Conservation (phyloP, 2,888 invertebrate genomes). For the Hartigia nigra region DNA sequence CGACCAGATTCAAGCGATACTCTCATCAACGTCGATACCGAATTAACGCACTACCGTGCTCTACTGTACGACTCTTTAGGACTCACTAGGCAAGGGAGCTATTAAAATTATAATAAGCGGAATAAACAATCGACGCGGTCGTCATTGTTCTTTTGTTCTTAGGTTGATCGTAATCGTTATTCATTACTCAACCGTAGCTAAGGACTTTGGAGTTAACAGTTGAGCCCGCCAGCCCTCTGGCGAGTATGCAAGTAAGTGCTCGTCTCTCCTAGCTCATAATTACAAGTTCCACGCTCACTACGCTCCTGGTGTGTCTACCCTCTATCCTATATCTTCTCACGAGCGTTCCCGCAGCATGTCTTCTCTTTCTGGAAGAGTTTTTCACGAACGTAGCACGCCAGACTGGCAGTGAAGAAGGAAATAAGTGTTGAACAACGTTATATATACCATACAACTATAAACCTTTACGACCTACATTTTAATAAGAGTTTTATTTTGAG, state of each 20-base stretch:
- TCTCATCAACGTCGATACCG: not conserved
- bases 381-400: not conserved
- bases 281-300: not conserved
- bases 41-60: not conserved
- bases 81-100: not conserved
- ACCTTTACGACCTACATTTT: not conserved
- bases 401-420: not conserved
- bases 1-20: not conserved
- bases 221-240: not conserved
- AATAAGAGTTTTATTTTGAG: not conserved
- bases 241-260: conserved; percentile 1
- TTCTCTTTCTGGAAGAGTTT: not conserved
- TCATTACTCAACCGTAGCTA: conserved; percentile 5
- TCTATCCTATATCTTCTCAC: not conserved
- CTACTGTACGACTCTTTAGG: not conserved
- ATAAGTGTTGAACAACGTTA: not conserved
- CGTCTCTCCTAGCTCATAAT: conserved; percentile 4
- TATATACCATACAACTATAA: not conserved
- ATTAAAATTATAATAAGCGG: conserved; percentile 4
- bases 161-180: not conserved
- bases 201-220: conserved; percentile 3
- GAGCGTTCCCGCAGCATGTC: not conserved
- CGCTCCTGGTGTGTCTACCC: not conserved
- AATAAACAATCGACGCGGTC: conserved; percentile 4
- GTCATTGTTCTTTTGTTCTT: conserved; percentile 2